Evolutionary conservation across 1,140 invertebrate species (phyloP).

Genomic region (Lucilia cuprina): DNA sequence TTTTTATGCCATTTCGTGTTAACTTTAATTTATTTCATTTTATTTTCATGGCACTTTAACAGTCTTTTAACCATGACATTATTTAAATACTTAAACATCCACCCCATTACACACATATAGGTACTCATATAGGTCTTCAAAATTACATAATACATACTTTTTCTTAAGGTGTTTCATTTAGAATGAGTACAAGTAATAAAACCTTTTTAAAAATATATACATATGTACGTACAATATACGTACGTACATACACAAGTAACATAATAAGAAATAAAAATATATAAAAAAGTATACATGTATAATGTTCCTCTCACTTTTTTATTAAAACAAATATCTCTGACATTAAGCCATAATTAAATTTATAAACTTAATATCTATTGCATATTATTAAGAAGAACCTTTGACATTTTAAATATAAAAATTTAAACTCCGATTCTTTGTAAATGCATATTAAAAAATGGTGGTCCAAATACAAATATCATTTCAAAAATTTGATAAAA

Average conservation of each 20-base stretch:
- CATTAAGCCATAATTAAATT: neutral
- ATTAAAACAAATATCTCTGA: neutral
- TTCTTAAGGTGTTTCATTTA: neutral
- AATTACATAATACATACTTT: neutral
- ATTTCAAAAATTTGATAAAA: too few relatives aligned
- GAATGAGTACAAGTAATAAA: neutral
- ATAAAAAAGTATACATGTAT: neutral
- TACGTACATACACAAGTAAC: too few relatives aligned
- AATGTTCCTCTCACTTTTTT: neutral
- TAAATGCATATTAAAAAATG: too few relatives aligned
- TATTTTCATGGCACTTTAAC: constrained; percentile 17
- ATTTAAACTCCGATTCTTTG: too few relatives aligned
- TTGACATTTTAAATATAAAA: too few relatives aligned
- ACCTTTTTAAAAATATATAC: too few relatives aligned
- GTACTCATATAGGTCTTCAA: neutral
- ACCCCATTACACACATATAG: neutral
- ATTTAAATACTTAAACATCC: neutral
- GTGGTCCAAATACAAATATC: too few relatives aligned
- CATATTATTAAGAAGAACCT: too few relatives aligned
- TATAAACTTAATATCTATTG: neutral
- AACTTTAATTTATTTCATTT: constrained; percentile 18
- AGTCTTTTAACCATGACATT: neutral
- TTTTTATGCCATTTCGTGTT: neutral
- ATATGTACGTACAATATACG: too few relatives aligned
- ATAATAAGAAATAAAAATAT: neutral